Percentiles rank a stretch among this genome's conserved stretches.
Evolutionary conservation across 2,888 invertebrate species (phyloP).

Genomic region (Ophion obscuratus): DNA sequence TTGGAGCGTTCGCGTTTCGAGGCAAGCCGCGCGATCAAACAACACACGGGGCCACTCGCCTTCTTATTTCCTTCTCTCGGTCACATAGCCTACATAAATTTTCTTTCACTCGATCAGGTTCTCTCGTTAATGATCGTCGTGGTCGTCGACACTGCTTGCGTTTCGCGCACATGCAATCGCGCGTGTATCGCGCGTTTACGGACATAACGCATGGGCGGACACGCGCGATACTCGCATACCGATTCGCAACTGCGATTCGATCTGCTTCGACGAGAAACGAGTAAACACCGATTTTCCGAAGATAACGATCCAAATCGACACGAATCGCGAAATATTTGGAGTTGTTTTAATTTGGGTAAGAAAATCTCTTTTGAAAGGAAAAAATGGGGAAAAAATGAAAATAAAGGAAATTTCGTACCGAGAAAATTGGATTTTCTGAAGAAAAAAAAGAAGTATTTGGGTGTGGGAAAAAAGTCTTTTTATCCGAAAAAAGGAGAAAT

Average conservation of each 20-base stretch:
- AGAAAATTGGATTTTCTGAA: background rate
- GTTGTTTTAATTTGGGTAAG: background rate
- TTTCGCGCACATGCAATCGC: constrained; percentile 34
- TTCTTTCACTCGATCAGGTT: constrained; percentile 56
- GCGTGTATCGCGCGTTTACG: constrained; percentile 52
- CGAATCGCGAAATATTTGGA: background rate
- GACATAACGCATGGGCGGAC: constrained; percentile 54
- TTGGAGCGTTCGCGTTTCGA: background rate
- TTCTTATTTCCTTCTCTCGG: constrained; percentile 31
- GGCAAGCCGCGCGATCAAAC: constrained; percentile 24
- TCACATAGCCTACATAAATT: constrained; percentile 26
- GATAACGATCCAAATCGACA: background rate
- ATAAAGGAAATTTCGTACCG: no score
- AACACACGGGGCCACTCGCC: constrained; percentile 17
- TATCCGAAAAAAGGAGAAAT: background rate
- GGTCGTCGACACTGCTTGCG: constrained; percentile 28
- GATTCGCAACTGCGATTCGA: background rate
- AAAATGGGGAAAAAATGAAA: background rate
- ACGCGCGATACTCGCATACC: constrained; percentile 33
- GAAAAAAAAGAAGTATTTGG: no score
- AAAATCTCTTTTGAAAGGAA: background rate
- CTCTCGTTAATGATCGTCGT: constrained; percentile 58
- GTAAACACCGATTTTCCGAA: background rate
- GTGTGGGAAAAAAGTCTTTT: no score
- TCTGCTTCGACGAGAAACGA: background rate